Evolutionary conservation across 2,888 invertebrate species (phyloP), one percentile per base, ranked within the genome.

Genomic region (Leptinotarsa haldemani): DNA sequence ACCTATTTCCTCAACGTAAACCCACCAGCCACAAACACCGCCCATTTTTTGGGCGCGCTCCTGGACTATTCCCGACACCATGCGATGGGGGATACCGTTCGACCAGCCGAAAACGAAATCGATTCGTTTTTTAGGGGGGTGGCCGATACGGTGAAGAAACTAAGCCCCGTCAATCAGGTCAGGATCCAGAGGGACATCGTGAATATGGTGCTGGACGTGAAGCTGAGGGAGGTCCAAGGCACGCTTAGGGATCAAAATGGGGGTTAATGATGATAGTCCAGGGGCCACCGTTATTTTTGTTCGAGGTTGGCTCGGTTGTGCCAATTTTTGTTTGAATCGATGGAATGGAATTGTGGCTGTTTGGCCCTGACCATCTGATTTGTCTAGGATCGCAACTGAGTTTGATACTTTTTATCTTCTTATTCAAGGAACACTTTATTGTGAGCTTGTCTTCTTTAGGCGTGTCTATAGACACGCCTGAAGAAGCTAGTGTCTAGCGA

Each of bases 91-190:
- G 56, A 20, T 3, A 30, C 3, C 20, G 40, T 1, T 5, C 20
- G 40, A 20, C n/a, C 48, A 7, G 63, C 71, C 20, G 68, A 77
- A 12, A 71, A 74, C 63, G 80, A 79, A 16, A 70, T 80, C 47
- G 77, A 79, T 73, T 75, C 77, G 4, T 80, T 80, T 61, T 80
- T 80, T 65, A 79, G 65, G 68, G 80, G 79, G 5, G 70, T 80
- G n/a, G 74, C 80, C 2, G 80, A 80, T 20, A 77, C 77, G 0
- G 80, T 79, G 20, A 80, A 78, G 64, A 79, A 74, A 69, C n/a
- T 80, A 50, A 78, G 61, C 71, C 75, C 78, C 15, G 74, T 76
- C 4, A 80, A 79, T 69, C 79, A 78, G 53, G 75, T 79, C 30
- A 75, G 67, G 50, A 52, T 80, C 15, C 80, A 80, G 56, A 78